These are phyloP conservation scores for Bradypus variegatus DNA, from an alignment of 2,797 vertebrate genomes.

Conservation along the genomic window DNA sequence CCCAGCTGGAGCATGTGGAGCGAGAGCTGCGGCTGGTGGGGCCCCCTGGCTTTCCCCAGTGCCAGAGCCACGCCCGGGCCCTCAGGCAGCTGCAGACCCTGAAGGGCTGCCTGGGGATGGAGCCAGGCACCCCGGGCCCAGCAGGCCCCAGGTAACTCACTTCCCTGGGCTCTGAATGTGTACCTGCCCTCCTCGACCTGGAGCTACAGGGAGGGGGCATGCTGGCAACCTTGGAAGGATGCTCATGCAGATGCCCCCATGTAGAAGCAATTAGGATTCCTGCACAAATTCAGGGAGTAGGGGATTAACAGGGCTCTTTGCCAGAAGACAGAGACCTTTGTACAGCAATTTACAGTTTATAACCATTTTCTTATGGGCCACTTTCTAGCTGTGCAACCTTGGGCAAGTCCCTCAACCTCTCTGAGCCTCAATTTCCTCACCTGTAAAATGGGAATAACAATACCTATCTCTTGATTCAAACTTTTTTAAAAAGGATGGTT, in stretches of 20 bases:
- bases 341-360: neutral
- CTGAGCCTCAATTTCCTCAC: neutral
- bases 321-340: neutral
- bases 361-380: neutral
- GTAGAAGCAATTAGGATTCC: neutral
- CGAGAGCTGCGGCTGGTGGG: slow-evolving; percentile 81
- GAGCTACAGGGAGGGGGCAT: neutral
- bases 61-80: slow-evolving; percentile 79
- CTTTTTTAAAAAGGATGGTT: neutral
- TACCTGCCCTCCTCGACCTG: neutral
- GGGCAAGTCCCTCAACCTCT: neutral
- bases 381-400: neutral
- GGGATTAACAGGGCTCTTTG: neutral
- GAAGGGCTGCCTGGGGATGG: slow-evolving; percentile 79
- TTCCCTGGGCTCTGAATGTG: neutral
- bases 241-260: neutral
- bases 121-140: slow-evolving; percentile 51
- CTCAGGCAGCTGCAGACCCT: slow-evolving; percentile 84
- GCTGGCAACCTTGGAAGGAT: neutral
- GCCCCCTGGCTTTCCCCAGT: slow-evolving; percentile 76
- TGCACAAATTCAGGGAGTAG: neutral
- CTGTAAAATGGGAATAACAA: neutral
- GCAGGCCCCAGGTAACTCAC: slow-evolving; percentile 64
- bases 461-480: neutral
- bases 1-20: slow-evolving; percentile 86